Base-by-base conservation (phyloP, 2,888 invertebrate species). In the Volucella zonaria region DNA sequence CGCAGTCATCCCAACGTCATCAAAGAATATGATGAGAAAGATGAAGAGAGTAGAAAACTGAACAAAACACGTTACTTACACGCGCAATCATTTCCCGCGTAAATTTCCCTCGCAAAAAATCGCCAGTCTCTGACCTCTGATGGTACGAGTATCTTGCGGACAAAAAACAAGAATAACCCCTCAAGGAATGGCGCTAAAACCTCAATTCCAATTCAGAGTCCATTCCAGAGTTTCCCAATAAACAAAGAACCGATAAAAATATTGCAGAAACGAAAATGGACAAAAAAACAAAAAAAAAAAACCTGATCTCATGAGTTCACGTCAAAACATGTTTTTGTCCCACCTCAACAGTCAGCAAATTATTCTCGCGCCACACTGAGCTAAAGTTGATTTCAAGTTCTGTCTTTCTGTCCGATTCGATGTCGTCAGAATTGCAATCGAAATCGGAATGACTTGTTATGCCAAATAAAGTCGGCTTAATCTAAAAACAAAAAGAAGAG, bases 321-420 rank as follows among this genome's bases (percentile, higher is more conserved):
- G 56, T 70, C 73, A 77, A 82, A 83, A 76, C 83, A 76, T 80
- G 83, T 83, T 80, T 79, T 42, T 54, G 74, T 79, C 80, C 71
- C 71, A 67, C 66, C 80, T 71, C 75, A 83, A 76, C 71, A 61
- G 38, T 47, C 52, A 59, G 59, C 54, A 83, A 83, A 75, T 70
- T 52, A 83, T 83, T 80, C 80, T 80, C 83, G 79, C 75, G 83
- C 83, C 75, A 79, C 75, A 75, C 67, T 52, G 67, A 54, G 54
- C 62, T 31, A 31, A 31, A 31, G 31, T 31, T 6, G 43, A 80
- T 67, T 71, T 80, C 83, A 70, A 83, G 83, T 83, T 82, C 67
- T 82, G 45, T 73, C 56, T 31, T 31, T 31, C 31, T 31, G 31
- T 31, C 31, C 31, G 23, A 23, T 3, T 2, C 23, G 23, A 23